Conservation (phyloP, 1,140 invertebrate species). For the Papilio polyxenes region DNA sequence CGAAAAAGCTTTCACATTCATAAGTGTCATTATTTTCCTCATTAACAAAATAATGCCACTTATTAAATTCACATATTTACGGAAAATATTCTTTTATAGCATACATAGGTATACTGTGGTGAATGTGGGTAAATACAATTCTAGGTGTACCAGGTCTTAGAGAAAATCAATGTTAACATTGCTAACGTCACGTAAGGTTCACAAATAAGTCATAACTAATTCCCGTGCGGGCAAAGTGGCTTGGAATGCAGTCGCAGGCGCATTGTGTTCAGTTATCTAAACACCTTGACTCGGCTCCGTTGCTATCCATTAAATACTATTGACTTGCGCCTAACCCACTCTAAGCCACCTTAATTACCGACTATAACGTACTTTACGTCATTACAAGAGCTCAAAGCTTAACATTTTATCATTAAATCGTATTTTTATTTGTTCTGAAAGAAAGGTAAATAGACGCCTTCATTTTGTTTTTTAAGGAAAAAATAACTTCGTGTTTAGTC, state of each 20-base stretch:
- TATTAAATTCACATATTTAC: neutral
- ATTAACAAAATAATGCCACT: neutral
- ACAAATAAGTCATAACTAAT: conserved; percentile 67
- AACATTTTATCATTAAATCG: neutral
- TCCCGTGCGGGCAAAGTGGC: conserved; percentile 55
- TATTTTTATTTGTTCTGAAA: neutral
- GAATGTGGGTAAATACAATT: neutral
- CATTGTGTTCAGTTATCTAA: conserved; percentile 71
- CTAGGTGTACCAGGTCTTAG: neutral
- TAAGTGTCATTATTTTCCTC: neutral
- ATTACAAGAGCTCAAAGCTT: neutral
- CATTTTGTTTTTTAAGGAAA: neutral
- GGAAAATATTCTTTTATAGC: neutral
- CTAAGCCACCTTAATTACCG: conserved; percentile 27
- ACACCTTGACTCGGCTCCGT: conserved; percentile 52
- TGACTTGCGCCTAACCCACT: conserved; percentile 28
- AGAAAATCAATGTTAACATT: conserved; percentile 18
- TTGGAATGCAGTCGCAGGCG: conserved; percentile 63
- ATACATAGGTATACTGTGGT: neutral
- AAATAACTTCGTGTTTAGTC: neutral
- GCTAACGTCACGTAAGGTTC: conserved; percentile 44
- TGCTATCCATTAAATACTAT: conserved; percentile 46
- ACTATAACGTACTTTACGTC: neutral
- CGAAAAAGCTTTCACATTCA: neutral
- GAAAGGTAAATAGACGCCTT: neutral